Conservation (phyloP, 1,140 invertebrate species). For the Nautilus pompilius region DNA sequence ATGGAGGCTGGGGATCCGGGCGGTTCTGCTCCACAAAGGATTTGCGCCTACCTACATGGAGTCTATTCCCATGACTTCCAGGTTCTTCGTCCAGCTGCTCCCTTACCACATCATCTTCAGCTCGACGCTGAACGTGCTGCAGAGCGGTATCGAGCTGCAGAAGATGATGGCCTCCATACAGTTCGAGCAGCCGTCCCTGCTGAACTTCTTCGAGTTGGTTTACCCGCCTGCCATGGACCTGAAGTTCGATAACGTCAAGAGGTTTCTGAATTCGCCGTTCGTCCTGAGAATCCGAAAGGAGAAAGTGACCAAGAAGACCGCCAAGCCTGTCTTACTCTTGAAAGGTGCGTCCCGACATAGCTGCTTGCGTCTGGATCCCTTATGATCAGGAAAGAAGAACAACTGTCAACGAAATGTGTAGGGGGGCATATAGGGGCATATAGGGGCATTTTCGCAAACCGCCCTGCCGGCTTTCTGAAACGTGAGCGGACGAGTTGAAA, state of each 20-base stretch:
- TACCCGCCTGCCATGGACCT: constrained; percentile 55
- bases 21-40: constrained; percentile 20
- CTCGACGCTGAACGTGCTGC: constrained; percentile 45
- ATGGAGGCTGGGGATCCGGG: constrained; percentile 27
- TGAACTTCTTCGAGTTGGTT: constrained; percentile 38
- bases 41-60: constrained; percentile 31
- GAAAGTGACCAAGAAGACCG: constrained; percentile 20
- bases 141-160: constrained; percentile 41
- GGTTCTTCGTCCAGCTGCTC: constrained; percentile 45
- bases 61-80: constrained; percentile 23
- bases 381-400: no score
- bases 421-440: no score
- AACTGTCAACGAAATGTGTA: no score
- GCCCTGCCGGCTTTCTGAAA: no score
- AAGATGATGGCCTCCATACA: constrained; percentile 68
- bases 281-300: constrained; percentile 26
- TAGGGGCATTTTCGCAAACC: no score
- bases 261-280: constrained; percentile 34
- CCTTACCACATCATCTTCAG: constrained; percentile 56
- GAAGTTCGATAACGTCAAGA: constrained; percentile 46
- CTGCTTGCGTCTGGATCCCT: no score
- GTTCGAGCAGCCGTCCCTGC: constrained; percentile 54
- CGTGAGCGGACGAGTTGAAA: no score
- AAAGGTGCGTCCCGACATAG: constrained; percentile 32
- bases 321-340: constrained; percentile 20